These are phyloP conservation scores for Tipula helvola DNA, from an alignment of 2,888 invertebrate genomes.

Conservation along the genomic window DNA sequence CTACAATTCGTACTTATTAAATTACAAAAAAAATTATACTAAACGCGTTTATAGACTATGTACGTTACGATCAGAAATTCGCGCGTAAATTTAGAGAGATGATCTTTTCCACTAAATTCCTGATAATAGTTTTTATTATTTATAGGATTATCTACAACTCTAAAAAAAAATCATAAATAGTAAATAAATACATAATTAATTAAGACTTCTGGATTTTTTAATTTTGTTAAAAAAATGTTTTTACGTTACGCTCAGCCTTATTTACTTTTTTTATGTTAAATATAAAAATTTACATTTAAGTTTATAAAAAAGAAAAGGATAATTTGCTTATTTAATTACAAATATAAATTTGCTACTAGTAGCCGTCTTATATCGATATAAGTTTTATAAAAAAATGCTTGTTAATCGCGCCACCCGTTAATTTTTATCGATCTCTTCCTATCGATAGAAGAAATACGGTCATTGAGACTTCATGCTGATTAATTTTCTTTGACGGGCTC, in stretches of 20 bases:
- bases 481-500: conserved; percentile 65
- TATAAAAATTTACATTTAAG: background rate
- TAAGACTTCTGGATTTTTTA: background rate
- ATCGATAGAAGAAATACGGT: conserved; percentile 39
- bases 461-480: conserved; percentile 73
- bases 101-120: background rate
- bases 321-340: background rate
- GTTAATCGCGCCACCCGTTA: background rate
- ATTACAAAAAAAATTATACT: background rate
- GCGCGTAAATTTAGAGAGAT: background rate
- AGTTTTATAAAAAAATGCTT: background rate
- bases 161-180: background rate
- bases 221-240: background rate
- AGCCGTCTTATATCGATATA: background rate
- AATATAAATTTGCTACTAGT: background rate
- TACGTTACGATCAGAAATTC: background rate
- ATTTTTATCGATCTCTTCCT: background rate
- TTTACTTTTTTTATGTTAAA: background rate
- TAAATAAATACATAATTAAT: background rate
- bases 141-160: background rate
- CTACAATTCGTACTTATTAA: background rate
- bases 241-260: background rate
- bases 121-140: background rate
- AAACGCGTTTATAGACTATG: background rate
- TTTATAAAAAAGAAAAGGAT: background rate